Percentiles rank a stretch among this genome's conserved stretches.
phyloP scores from a whole-genome alignment of 1,140 invertebrate species.

The Eurosta solidaginis region DNA sequence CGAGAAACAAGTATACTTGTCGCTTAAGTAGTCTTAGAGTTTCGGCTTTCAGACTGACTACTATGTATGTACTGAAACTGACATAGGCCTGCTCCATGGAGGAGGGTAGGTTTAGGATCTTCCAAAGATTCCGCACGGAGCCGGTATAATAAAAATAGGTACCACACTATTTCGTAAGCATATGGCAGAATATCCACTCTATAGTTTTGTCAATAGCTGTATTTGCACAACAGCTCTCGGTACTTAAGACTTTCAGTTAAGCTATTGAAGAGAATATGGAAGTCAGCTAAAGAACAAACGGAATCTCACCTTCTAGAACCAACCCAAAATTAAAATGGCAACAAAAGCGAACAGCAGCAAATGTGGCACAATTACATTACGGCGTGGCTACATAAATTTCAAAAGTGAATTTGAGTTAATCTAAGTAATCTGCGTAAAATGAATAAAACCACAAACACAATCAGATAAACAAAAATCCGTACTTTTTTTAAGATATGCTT shows the following conservation, averaged over 20 bases:
- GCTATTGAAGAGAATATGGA: slow-evolving; percentile 27
- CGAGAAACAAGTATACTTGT: no score
- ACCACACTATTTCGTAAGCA: no score
- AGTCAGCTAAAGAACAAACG: not conserved
- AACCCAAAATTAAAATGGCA: slow-evolving; percentile 35
- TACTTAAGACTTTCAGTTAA: not conserved
- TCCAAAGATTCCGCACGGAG: no score
- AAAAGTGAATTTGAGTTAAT: slow-evolving; percentile 44
- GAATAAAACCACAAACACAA: slow-evolving; percentile 41
- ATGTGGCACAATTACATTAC: slow-evolving; percentile 24
- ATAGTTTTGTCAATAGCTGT: no score
- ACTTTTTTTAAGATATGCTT: slow-evolving; percentile 5
- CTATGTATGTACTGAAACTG: no score
- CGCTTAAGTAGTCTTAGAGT: no score
- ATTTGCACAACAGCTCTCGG: not conserved
- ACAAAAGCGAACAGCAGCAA: not conserved
- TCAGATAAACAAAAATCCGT: not conserved
- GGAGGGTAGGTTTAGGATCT: no score
- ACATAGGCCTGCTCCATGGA: no score
- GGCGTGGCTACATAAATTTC: slow-evolving; percentile 29
- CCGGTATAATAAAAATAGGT: no score
- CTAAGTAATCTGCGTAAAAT: slow-evolving; percentile 57
- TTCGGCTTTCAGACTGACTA: no score
- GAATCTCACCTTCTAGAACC: not conserved
- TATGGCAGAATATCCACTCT: no score